These are phyloP conservation scores for Sitobion miscanthi DNA, from an alignment of 1,140 invertebrate genomes.

Conservation along the genomic window DNA sequence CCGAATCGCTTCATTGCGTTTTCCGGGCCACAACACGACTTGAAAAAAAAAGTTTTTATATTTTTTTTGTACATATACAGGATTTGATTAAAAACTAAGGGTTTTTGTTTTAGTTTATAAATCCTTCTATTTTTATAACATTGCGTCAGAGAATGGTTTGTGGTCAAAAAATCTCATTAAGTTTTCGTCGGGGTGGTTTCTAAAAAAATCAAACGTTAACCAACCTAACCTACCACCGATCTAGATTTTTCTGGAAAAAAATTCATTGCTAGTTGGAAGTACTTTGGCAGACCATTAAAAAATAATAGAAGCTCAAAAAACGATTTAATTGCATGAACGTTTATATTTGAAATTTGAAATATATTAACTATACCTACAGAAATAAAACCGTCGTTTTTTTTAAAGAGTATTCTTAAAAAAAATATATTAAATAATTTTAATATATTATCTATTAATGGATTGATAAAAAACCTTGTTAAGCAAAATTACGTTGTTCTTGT, in stretches of 20 bases:
- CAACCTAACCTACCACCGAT: not conserved
- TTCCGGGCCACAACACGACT: conserved; percentile 58
- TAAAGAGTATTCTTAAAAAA: no score
- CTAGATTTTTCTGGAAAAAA: not conserved
- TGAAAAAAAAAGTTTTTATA: conserved; percentile 35
- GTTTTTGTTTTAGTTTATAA: not conserved
- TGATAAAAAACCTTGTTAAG: not conserved
- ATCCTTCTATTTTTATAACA: not conserved
- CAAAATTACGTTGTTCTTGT: not conserved
- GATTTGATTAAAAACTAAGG: not conserved
- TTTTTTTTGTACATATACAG: not conserved
- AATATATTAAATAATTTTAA: not conserved
- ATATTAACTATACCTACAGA: not conserved
- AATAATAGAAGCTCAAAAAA: not conserved
- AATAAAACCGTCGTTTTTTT: no score
- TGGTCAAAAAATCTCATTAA: not conserved
- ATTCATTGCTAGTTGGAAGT: not conserved
- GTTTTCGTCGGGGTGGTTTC: not conserved
- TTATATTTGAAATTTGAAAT: no score
- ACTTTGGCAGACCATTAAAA: not conserved
- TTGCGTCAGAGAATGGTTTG: not conserved
- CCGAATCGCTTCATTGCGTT: conserved; percentile 57
- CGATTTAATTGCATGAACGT: not conserved
- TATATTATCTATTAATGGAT: not conserved
- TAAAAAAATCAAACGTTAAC: not conserved